phyloP scores from a whole-genome alignment of 1,140 invertebrate species.

The Bombus vancouverensis region DNA sequence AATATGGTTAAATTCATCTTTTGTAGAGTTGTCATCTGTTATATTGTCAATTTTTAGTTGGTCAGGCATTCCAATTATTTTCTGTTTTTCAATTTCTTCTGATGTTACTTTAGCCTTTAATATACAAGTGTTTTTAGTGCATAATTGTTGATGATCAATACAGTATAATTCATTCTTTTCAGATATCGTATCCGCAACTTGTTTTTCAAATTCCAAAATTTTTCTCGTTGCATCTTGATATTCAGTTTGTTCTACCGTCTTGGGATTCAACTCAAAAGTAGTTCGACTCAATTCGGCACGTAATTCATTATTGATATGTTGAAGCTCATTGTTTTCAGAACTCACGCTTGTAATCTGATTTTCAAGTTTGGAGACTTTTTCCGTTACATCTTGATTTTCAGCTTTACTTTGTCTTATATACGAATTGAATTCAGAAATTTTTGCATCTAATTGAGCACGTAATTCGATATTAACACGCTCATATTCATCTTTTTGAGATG shows the following conservation, averaged over 20 bases:
- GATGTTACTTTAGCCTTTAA: constrained; percentile 3
- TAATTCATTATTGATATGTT: constrained; percentile 24
- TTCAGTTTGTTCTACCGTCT: not conserved
- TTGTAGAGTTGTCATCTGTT: not conserved
- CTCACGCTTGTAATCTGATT: not conserved
- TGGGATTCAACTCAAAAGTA: not conserved
- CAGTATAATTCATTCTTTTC: constrained; percentile 30
- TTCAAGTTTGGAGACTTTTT: not conserved
- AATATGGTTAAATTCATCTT: not conserved
- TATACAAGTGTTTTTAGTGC: not conserved
- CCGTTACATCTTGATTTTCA: not conserved
- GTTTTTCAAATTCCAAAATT: constrained; percentile 27
- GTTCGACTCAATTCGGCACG: not conserved
- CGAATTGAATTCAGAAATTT: not conserved
- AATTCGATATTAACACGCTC: constrained; percentile 15
- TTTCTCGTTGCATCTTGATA: not conserved
- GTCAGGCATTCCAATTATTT: constrained; percentile 9
- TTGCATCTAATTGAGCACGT: constrained; percentile 2
- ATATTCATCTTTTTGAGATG: constrained; percentile 22
- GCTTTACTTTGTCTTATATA: not conserved
- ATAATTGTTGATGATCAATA: constrained; percentile 7
- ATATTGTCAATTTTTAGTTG: constrained; percentile 32
- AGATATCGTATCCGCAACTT: not conserved
- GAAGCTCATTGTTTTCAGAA: not conserved
- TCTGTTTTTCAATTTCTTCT: not conserved